Evolutionary conservation across 2,888 invertebrate genomes (phyloP), one percentile per base, ranked within the genome.

Genomic region (Molanna angustata): DNA sequence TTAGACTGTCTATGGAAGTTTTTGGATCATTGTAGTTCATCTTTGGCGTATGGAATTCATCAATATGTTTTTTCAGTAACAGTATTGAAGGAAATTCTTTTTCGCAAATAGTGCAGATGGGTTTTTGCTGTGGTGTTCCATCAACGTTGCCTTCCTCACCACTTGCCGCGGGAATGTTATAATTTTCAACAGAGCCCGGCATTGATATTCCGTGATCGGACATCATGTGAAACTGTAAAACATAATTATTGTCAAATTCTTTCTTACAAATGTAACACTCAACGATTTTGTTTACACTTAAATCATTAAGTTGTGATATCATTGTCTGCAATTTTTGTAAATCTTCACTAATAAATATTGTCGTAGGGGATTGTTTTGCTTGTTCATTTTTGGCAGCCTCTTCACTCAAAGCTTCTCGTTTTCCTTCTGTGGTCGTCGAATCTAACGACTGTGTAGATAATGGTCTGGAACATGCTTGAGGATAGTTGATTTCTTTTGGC

Each of bases 271-370:
- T 71, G 50, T 78, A 82, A 65, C 90, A 90, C 17, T 74, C 72
- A 18, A 77, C 66, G 3, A 72, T 70, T 57, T 79, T 76, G 55
- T 75, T 75, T 0, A 80, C 83, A 61, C 88, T 88, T 41, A 90
- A 72, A 61, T 89, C 91, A 70, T 90, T 95, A 64, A 92, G 74
- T 71, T 90, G 94, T 63, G 88, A 82, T 64, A 90, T 90, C 93
- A 92, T 95, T 16, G 90, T 90, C 70, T 94, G 93, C 51, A 94
- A 71, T 67, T 93, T 92, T 60, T 91, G 88, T 11, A 94, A 74
- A 68, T 93, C 92, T 68, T 92, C 90, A 61, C 89, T 90, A 46
- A 91, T 87, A 1, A 84, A 78, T 57, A 80, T 81, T 3, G 79
- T 73, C 45, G 46, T 61, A 48, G 54, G 59, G 20, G 56, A 56